phyloP scores from a whole-genome alignment of 2,888 invertebrate species.

The Scaptomyza polygonia region DNA sequence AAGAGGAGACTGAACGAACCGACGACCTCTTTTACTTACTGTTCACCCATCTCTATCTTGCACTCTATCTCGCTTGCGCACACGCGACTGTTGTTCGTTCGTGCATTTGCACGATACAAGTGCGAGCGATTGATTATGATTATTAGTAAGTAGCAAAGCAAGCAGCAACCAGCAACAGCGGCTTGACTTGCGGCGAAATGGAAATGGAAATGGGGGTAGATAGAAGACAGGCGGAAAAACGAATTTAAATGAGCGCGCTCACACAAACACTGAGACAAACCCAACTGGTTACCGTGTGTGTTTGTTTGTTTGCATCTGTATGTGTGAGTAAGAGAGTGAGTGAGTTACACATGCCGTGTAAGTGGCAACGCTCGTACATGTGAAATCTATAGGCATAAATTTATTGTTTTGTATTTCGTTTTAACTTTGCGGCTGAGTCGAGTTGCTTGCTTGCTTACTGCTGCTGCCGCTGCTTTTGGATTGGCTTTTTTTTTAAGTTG shows the following conservation, averaged over 20 bases:
- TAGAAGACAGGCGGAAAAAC: constrained; percentile 64
- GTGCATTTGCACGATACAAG: constrained; percentile 73
- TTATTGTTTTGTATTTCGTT: constrained; percentile 74
- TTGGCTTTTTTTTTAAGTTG: constrained; percentile 5
- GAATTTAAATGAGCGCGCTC: constrained; percentile 71
- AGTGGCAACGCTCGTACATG: constrained; percentile 67
- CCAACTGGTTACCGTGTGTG: constrained; percentile 55
- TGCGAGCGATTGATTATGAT: constrained; percentile 79
- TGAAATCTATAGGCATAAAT: constrained; percentile 78
- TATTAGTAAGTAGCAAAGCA: constrained; percentile 72
- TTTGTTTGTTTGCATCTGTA: constrained; percentile 20
- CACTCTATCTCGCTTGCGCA: constrained; percentile 44
- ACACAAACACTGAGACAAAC: constrained; percentile 35
- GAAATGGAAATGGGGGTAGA: constrained; percentile 42
- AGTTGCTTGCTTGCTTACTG: constrained; percentile 36
- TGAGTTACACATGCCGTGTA: constrained; percentile 58
- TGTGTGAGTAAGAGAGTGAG: constrained; percentile 44
- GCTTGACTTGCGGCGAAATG: constrained; percentile 58
- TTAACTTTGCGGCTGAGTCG: constrained; percentile 42
- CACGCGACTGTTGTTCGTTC: constrained; percentile 30
- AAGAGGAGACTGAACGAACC: constrained; percentile 42
- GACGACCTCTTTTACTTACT: constrained; percentile 38
- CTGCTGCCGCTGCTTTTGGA: constrained; percentile 31
- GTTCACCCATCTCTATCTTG: constrained; percentile 23
- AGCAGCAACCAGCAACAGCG: constrained; percentile 33